Evolutionary conservation across 2,888 invertebrate species (phyloP), one percentile per base, ranked within the genome.

Genomic region (Endotricha flammealis): DNA sequence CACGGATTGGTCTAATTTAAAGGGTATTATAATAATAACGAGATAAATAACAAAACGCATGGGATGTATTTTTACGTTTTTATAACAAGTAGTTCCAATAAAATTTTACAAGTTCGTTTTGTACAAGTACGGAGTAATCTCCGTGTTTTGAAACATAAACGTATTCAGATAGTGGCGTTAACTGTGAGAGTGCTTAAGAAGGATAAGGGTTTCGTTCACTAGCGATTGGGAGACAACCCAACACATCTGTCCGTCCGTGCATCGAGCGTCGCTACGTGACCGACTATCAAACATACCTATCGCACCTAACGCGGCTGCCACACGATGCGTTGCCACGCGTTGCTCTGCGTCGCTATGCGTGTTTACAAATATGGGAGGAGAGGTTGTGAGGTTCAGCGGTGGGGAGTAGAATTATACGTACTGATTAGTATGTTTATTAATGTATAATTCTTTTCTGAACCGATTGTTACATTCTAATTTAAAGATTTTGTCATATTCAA

Each of bases 31-130:
- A 20, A 27, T 11, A 20, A 27, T 29, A 29, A 16, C 3, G 32
- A 32, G 32, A 22, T 28, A 61, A 49, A 58, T 61, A 65, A 58
- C 53, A 41, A 49, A 44, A 38, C 45, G 41, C 32, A 41, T 48
- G 20, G 55, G 48, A 49, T 74, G 58, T 67, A 66, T 71, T 75
- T 76, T 74, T 73, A 68, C 50, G 53, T 83, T 83, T 83, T 83
- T 81, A 79, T 83, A 83, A 85, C 85, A 85, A 82, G 75, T 80
- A 82, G 74, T 83, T 79, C 75, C 78, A 81, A 81, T 83, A 80
- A 81, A 81, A 80, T 80, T 77, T 82, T 79, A 80, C 79, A 81
- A 77, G 75, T 81, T 78, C 65, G 63, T 66, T 82, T 81, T 82
- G 79, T 83, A 83, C 81, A 83, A 77, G 73, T 74, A 67, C 73